phyloP scores from a whole-genome alignment of 2,888 invertebrate species.

The Nephrotoma appendiculata region DNA sequence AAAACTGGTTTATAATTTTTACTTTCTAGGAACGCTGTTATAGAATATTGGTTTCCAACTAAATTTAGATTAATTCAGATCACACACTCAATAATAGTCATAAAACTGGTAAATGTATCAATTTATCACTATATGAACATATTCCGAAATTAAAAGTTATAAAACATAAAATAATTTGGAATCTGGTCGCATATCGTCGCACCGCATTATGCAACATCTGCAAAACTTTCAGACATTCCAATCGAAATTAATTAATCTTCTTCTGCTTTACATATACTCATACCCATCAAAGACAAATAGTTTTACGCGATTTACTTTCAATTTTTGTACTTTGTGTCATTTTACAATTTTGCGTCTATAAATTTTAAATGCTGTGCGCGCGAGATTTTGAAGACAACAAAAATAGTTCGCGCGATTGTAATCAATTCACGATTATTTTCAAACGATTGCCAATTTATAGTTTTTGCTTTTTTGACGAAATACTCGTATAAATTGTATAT shows the following conservation, averaged over 20 bases:
- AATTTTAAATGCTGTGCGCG: background rate
- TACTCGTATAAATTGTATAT: background rate
- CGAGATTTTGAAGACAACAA: background rate
- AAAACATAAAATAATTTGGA: background rate
- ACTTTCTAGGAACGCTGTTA: no score
- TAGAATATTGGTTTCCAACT: no score
- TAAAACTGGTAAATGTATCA: no score
- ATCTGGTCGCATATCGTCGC: background rate
- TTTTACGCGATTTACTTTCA: background rate
- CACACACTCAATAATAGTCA: no score
- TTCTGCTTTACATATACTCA: background rate
- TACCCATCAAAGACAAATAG: background rate
- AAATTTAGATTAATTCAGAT: no score
- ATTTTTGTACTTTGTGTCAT: background rate
- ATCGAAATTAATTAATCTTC: background rate
- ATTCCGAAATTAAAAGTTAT: background rate
- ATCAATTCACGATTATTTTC: background rate
- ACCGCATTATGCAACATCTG: background rate
- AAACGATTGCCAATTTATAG: background rate
- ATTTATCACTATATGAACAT: no score
- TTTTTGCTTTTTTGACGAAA: background rate
- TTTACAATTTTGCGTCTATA: no score
- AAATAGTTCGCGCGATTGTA: background rate
- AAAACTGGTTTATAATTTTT: no score
- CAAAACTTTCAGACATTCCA: background rate